Conservation (phyloP, 2,113 vertebrate genomes). For the Loxodonta africana region DNA sequence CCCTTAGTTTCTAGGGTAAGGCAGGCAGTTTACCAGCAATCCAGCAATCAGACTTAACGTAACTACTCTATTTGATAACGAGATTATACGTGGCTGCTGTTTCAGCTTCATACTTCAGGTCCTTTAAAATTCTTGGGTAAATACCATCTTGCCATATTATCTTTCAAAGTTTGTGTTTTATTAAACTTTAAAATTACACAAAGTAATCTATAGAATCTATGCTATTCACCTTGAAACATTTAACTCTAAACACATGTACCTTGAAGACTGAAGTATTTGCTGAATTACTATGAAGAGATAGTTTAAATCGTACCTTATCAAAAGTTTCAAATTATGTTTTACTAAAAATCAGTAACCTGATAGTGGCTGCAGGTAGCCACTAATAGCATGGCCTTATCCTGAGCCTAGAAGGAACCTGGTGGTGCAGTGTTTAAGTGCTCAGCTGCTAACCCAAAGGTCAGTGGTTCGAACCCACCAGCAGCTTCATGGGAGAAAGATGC, state of each 20-base stretch:
- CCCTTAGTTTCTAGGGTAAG: background rate
- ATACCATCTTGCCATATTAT: background rate
- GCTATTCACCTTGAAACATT: background rate
- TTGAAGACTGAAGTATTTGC: background rate
- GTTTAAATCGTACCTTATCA: background rate
- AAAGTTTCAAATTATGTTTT: background rate
- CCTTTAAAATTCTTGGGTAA: slow-evolving; percentile 3
- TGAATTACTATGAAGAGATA: background rate
- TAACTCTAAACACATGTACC: background rate
- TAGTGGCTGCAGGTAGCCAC: background rate
- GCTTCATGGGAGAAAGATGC: too few relatives aligned
- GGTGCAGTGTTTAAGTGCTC: too few relatives aligned
- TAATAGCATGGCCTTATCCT: background rate
- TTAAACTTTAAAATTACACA: background rate
- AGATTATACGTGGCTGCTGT: background rate
- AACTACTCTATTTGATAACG: background rate
- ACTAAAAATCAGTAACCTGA: background rate
- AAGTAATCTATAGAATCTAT: background rate
- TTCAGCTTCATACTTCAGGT: background rate
- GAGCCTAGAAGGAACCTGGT: too few relatives aligned
- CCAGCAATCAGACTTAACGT: background rate
- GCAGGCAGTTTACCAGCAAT: background rate
- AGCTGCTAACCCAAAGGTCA: too few relatives aligned
- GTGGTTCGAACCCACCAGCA: too few relatives aligned
- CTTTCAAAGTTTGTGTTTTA: background rate